phyloP scores from a whole-genome alignment of 30 jellyfish, hydroid and myxozoan genomes.

The Kudoa iwatai region DNA sequence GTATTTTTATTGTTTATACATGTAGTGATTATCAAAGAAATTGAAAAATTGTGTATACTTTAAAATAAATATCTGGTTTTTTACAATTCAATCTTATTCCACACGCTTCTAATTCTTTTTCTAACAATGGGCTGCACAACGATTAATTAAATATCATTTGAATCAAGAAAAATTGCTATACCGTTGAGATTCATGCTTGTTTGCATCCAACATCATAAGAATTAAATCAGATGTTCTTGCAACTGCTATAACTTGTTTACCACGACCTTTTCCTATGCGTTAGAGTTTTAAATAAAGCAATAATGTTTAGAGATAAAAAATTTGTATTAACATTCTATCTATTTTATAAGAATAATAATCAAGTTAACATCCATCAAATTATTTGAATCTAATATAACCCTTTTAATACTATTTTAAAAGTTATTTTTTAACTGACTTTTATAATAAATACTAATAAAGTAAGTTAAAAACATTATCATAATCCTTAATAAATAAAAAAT shows the following conservation, averaged over 20 bases:
- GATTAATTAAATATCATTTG: background rate
- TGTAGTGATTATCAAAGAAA: background rate
- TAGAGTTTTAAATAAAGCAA: too few relatives aligned
- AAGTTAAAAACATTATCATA: background rate
- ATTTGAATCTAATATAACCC: too few relatives aligned
- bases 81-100: slow-evolving; percentile 36
- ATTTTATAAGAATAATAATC: too few relatives aligned
- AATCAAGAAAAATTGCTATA: slow-evolving; percentile 1
- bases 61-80: slow-evolving; percentile 58
- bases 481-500: background rate
- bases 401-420: too few relatives aligned
- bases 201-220: slow-evolving; percentile 67
- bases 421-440: too few relatives aligned
- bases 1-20: background rate
- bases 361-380: too few relatives aligned
- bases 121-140: slow-evolving; percentile 12
- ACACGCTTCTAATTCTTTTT: slow-evolving; percentile 61
- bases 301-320: too few relatives aligned
- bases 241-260: slow-evolving; percentile 87
- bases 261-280: slow-evolving; percentile 73
- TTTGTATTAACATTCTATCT: too few relatives aligned
- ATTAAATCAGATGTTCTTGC: slow-evolving; percentile 82
- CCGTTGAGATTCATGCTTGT: slow-evolving; percentile 59
- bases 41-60: slow-evolving; percentile 9
- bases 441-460: too few relatives aligned